These are phyloP conservation scores for Diachasma alloeum DNA, from an alignment of 1,140 invertebrate species.

Conservation along the genomic window DNA sequence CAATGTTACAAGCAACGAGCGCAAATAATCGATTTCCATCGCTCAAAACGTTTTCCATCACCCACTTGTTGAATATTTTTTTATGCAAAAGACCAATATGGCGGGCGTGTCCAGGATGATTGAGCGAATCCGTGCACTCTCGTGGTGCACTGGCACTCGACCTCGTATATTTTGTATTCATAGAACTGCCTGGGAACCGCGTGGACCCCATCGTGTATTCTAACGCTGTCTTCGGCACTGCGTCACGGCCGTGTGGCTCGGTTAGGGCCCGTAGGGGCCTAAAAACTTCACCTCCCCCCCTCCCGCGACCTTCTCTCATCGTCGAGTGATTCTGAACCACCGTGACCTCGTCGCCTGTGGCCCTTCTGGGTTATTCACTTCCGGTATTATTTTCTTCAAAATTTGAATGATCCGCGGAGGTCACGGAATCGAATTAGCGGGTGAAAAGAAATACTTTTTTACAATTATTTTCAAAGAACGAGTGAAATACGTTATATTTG, in stretches of 20 bases:
- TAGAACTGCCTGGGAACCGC: conserved; percentile 55
- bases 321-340: neutral
- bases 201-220: conserved; percentile 20
- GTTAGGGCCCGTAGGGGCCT: neutral
- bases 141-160: conserved; percentile 36
- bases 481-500: too few species aligned
- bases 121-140: conserved; percentile 46
- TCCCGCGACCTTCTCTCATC: neutral
- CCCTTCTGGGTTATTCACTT: neutral
- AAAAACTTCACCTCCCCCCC: neutral
- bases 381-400: conserved; percentile 7
- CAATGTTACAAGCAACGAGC: neutral
- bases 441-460: too few species aligned
- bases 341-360: conserved; percentile 2
- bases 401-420: neutral
- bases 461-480: too few species aligned
- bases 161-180: conserved; percentile 59
- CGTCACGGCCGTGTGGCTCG: neutral
- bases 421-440: neutral
- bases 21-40: neutral
- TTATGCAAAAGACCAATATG: conserved; percentile 54
- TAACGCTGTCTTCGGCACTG: neutral
- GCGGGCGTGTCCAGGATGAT: conserved; percentile 57
- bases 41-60: neutral
- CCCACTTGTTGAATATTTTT: conserved; percentile 11